Base-by-base conservation (phyloP, 2,113 vertebrate species). In the Chascanopsetta lugubris region DNA sequence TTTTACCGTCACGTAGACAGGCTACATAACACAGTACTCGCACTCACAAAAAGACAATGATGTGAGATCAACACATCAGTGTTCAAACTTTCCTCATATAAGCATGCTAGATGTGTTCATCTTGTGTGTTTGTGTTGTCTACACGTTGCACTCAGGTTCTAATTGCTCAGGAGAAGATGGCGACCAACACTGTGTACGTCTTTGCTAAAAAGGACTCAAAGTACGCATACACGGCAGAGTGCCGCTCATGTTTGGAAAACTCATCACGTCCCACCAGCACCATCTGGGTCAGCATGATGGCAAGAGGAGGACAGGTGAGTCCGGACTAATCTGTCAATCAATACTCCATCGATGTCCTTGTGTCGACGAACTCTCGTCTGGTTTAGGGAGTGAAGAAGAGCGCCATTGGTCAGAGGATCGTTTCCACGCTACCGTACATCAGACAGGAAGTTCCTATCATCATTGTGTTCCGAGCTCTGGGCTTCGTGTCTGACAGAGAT, bases 221-320 rank as follows among this genome's bases (percentile, higher is more conserved):
- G 74, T 99, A 99, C 2, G 97, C 97, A 1, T 99, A 98, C 90
- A 99, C 97, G 0, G 97, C 93, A 6, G 97, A 99, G 82, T 99
- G 97, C 38, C 92, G 97, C 18, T 99, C 97, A 34, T 99, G 97
- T 71, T 78, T 99, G 88, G 97, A 99, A 87, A 99, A 99, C 72
- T 99, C 97, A 6, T 99, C 97, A 42, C 94, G 97, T 25, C 97
- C 97, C 43, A 99, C 97, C 55, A 99, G 97, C 89, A 96, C 97
- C 11, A 99, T 99, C 80, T 99, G 97, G 97, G 97, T 99, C 88
- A 98, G 96, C 96, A 99, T 99, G 97, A 93, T 99, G 92, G 97
- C 97, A 40, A 91, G 97, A 80, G 97, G 97, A 61, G 97, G 97
- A 67, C 97, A 99, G 95, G 97, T 99, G 43, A 82, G 77, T 47